These are phyloP conservation scores for Alauda arvensis DNA, from an alignment of 2,797 vertebrate genomes.

Conservation along the genomic window DNA sequence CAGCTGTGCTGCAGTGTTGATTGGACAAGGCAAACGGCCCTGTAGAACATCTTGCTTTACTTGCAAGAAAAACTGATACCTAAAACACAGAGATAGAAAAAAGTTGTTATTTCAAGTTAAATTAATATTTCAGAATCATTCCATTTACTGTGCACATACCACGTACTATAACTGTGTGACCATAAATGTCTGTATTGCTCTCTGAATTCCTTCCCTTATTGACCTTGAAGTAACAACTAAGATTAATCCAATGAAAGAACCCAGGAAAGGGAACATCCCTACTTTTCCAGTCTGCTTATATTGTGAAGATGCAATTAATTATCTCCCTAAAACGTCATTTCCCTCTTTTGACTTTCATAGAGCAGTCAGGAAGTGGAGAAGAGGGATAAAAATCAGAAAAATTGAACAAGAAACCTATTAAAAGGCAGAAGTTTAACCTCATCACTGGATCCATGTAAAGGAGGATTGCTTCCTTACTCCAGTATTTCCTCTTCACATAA, in stretches of 20 bases:
- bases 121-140: background rate
- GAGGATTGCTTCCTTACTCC: background rate
- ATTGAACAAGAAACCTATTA: background rate
- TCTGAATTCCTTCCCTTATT: background rate
- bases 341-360: background rate
- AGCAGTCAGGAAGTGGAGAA: background rate
- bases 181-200: background rate
- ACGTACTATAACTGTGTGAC: background rate
- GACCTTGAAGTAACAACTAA: background rate
- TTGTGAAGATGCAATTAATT: background rate
- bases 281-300: background rate
- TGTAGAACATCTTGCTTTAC: conserved; percentile 88
- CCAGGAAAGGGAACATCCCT: background rate
- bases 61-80: conserved; percentile 88
- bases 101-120: background rate
- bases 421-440: background rate
- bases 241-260: background rate
- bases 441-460: rapidly evolving
- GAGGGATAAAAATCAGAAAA: background rate
- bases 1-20: conserved; percentile 75
- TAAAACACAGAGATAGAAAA: conserved; percentile 62
- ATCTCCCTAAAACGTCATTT: background rate
- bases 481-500: background rate
- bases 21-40: conserved; percentile 81
- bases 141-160: background rate